A percentile compares a stretch with the other conserved stretches of the same genome.
These are phyloP conservation scores for Neosilurus hyrtlii DNA, from an alignment of 2,797 vertebrate genomes.

Conservation along the genomic window DNA sequence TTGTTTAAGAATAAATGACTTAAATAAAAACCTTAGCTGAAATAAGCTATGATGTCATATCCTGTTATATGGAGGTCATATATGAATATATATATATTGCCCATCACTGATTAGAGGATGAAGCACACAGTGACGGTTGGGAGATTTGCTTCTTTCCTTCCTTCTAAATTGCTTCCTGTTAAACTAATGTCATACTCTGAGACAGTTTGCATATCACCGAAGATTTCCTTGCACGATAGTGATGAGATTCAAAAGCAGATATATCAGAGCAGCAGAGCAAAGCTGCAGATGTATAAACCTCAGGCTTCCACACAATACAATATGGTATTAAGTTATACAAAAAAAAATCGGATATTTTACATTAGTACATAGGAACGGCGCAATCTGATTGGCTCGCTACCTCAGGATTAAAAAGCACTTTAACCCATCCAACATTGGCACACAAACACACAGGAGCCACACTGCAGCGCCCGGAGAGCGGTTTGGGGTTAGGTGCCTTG, in stretches of 20 bases:
- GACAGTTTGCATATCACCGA: constrained; percentile 59
- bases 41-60: not conserved
- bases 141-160: constrained; percentile 29
- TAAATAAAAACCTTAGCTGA: not conserved
- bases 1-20: not conserved
- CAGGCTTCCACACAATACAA: not conserved
- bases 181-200: constrained; percentile 40
- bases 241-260: not conserved
- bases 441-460: too few relatives aligned
- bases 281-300: not conserved
- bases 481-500: too few relatives aligned
- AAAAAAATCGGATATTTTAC: not conserved
- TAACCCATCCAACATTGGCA: too few relatives aligned
- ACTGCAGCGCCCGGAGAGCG: too few relatives aligned
- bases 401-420: too few relatives aligned
- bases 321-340: not conserved
- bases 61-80: not conserved
- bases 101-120: not conserved
- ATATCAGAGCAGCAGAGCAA: not conserved
- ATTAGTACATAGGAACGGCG: too few relatives aligned
- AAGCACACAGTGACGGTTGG: not conserved
- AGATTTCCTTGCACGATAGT: not conserved
- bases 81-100: constrained; percentile 2
- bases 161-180: constrained; percentile 17
- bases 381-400: too few relatives aligned